Evolutionary conservation across 2,888 invertebrate species (phyloP).

Genomic region (Octonoba sinensis): DNA sequence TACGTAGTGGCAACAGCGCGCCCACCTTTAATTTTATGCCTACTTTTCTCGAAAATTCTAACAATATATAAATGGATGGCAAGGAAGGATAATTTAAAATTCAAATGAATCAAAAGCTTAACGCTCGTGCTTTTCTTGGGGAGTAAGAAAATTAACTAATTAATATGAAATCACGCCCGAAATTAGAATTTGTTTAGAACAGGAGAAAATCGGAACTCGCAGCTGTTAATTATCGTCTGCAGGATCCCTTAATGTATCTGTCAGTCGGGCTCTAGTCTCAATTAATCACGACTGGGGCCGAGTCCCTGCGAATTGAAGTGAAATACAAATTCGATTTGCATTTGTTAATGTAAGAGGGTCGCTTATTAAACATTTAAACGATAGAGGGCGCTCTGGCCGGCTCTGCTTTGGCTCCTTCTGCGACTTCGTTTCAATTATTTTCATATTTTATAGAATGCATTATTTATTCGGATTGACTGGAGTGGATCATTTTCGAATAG

Average conservation of each 20-base stretch:
- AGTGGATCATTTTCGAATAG: too few species aligned
- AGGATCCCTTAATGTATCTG: slow-evolving; percentile 55
- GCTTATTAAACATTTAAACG: slow-evolving; percentile 56
- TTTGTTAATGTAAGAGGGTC: slow-evolving; percentile 51
- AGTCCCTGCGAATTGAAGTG: slow-evolving; percentile 49
- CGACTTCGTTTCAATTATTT: slow-evolving; percentile 16
- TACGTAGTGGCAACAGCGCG: neutral
- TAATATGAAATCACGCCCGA: slow-evolving; percentile 60
- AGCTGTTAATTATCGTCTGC: slow-evolving; percentile 60
- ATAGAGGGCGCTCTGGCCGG: slow-evolving; percentile 31
- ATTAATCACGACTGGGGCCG: slow-evolving; percentile 44
- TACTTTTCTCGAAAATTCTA: slow-evolving; percentile 25
- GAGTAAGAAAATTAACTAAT: slow-evolving; percentile 61
- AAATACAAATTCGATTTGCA: slow-evolving; percentile 63
- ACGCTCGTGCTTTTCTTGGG: slow-evolving; percentile 42
- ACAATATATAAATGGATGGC: slow-evolving; percentile 33
- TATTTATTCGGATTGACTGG: too few species aligned
- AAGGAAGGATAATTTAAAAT: slow-evolving; percentile 57
- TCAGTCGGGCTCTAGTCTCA: slow-evolving; percentile 54
- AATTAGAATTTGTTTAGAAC: slow-evolving; percentile 62
- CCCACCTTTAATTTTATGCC: slow-evolving; percentile 49
- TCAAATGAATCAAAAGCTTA: slow-evolving; percentile 57
- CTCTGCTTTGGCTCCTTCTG: neutral
- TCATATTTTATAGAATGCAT: slow-evolving; percentile 18
- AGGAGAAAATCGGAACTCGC: slow-evolving; percentile 55